Base-by-base conservation (phyloP, 2,797 vertebrate species). In the Anas flavirostris region DNA sequence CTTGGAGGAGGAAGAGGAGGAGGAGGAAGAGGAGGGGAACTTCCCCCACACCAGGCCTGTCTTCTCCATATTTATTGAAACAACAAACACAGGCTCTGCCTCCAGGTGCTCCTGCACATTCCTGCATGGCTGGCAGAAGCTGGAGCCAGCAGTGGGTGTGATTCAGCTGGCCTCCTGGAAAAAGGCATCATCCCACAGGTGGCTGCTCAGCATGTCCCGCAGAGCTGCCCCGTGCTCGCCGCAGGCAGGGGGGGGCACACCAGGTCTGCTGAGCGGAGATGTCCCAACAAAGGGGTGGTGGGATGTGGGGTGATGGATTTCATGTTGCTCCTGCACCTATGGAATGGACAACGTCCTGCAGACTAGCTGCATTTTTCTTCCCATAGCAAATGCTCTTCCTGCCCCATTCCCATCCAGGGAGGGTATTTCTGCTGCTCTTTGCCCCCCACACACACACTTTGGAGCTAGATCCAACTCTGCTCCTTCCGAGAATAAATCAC, bases 211-310 rank as follows among this genome's bases (percentile, higher is more conserved):
- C 1, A 2, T 7, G 35, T 25, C 59, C 67, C 31, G 3, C 9
- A 0, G 5, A 81, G 39, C 10, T 2, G 0, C 29, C 60, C 60
- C 6, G 0, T 4, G 4, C 1, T 37, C 4, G 15, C 62, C 5
- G 0, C 6, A 53, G 74, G 53, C 17, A 10, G 6, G 3, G 18
- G 18, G 6, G 64, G 26, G 53, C n/a, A 22, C 1, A 0, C 3
- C 3, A 2, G 10, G 39, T 50, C 35, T 25, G 6, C 1, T 0
- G 0, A 22, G n/a, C 0, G 1, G 83, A 46, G 60, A 1, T 14
- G 59, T 33, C 70, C 31, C 53, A 50, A 58, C n/a, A 52, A 48
- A 72, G 29, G 28, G 46, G 3, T 8, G 15, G 5, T 1, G 60
- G 67, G 56, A 8, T 33, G 6, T 1, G 60, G 74, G 56, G 7